phyloP scores from a whole-genome alignment of 2,797 vertebrate genomes.

The Phataginus tricuspis region DNA sequence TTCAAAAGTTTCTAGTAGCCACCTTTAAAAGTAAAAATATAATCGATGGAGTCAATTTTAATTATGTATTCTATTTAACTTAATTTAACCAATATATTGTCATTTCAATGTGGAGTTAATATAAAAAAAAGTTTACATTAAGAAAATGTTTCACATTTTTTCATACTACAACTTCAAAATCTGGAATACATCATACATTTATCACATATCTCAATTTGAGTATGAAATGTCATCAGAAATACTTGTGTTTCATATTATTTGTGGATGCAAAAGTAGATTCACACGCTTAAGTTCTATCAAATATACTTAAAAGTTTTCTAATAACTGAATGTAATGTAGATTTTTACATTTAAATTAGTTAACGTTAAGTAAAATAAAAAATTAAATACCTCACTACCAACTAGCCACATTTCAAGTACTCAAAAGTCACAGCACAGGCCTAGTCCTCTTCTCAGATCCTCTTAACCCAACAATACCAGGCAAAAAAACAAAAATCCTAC shows the following conservation, averaged over 20 bases:
- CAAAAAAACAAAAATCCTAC: background rate
- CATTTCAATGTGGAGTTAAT: background rate
- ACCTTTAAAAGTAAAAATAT: background rate
- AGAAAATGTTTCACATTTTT: background rate
- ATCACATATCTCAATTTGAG: background rate
- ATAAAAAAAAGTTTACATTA: background rate
- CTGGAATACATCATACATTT: background rate
- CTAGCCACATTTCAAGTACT: background rate
- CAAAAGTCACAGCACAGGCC: background rate
- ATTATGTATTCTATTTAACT: background rate
- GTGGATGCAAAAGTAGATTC: background rate
- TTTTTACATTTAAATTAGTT: background rate
- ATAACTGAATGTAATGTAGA: background rate
- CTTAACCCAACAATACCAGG: background rate
- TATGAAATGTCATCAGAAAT: background rate
- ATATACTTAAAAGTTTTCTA: background rate
- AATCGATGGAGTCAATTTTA: background rate
- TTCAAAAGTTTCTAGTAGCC: background rate
- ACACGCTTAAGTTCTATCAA: background rate
- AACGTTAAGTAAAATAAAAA: background rate
- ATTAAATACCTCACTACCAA: background rate
- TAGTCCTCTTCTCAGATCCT: background rate
- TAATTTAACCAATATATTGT: background rate
- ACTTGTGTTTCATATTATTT: background rate
- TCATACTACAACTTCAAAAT: background rate